These are phyloP conservation scores for Spea multiplicata DNA, from an alignment of 2,113 vertebrate genomes.

Conservation along the genomic window DNA sequence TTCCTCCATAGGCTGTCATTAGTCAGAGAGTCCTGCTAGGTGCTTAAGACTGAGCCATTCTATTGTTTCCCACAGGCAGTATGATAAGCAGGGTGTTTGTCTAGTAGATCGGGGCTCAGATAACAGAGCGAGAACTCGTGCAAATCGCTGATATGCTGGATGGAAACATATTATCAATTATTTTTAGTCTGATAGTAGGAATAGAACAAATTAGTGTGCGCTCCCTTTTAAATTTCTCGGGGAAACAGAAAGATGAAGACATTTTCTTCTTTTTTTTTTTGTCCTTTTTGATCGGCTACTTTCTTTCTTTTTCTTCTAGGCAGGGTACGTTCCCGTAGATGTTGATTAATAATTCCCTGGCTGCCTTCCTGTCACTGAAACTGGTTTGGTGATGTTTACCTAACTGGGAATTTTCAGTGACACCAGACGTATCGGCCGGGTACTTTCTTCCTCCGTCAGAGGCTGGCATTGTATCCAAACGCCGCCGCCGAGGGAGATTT, in stretches of 20 bases:
- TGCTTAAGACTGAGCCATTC: too few species aligned
- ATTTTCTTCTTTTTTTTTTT: too few species aligned
- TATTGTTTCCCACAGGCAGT: too few species aligned
- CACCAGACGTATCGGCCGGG: slow-evolving; percentile 17
- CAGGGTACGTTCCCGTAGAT: neutral
- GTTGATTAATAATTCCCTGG: neutral
- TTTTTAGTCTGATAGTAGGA: too few species aligned
- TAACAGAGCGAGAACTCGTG: too few species aligned
- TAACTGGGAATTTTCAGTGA: slow-evolving; percentile 3
- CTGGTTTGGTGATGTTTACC: slow-evolving; percentile 14
- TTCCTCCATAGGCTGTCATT: too few species aligned
- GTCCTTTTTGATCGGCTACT: neutral
- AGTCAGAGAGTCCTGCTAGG: too few species aligned
- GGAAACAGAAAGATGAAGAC: neutral
- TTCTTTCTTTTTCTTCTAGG: neutral
- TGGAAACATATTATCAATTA: too few species aligned
- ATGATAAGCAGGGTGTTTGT: too few species aligned
- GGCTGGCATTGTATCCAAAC: slow-evolving; percentile 30
- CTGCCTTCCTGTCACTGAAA: neutral
- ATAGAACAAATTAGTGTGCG: too few species aligned
- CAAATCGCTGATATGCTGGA: too few species aligned
- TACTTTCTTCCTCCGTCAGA: slow-evolving; percentile 11
- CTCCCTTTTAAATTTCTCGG: neutral
- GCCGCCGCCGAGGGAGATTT: neutral
- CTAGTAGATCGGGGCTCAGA: too few species aligned